Evolutionary conservation across 2,888 invertebrate species (phyloP), one percentile per base, ranked within the genome.

Genomic region (Seladonia tumulorum): DNA sequence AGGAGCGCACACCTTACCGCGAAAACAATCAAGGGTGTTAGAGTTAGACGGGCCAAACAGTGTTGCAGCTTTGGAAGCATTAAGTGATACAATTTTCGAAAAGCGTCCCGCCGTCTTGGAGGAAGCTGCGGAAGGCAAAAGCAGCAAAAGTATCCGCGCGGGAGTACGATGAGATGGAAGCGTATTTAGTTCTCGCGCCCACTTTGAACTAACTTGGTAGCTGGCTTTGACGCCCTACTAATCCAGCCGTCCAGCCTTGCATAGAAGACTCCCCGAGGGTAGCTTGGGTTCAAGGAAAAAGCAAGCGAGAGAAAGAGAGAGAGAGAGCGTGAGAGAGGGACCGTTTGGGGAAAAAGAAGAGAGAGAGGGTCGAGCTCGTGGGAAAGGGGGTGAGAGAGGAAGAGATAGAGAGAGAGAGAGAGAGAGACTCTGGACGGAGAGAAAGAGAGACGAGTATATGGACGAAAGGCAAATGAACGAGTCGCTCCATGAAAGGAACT

Each of bases 391-490:
- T 18, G 29, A 75, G 63, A 72, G 77, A 83, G 82, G 73, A 35
- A 42, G 77, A 63, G 81, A 53, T 70, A 78, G 16, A 83, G 73
- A 79, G 79, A 82, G 81, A 80, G 81, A 75, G 77, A 82, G 63
- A 79, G 76, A 81, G 76, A 53, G n/a, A n/a, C n/a, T n/a, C 84
- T 82, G 82, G 87, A 85, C 82, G 72, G 79, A 82, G 81, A 80
- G 81, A 75, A 78, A 82, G 63, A 79, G 76, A 81, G 76, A 53
- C 68, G 72, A 76, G 83, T 87, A 92, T 91, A 92, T 89, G 92
- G 91, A 94, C 93, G 93, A 94, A 94, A 94, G 93, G 94, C 94
- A 94, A 95, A 95, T 94, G 95, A 95, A 94, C 94, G 94, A 94
- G 92, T 93, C 92, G 87, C 90, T 91, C 92, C 94, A 93, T 95